These are phyloP conservation scores for Drosophila atroscutellata DNA, from an alignment of 2,888 invertebrate species.

Conservation along the genomic window DNA sequence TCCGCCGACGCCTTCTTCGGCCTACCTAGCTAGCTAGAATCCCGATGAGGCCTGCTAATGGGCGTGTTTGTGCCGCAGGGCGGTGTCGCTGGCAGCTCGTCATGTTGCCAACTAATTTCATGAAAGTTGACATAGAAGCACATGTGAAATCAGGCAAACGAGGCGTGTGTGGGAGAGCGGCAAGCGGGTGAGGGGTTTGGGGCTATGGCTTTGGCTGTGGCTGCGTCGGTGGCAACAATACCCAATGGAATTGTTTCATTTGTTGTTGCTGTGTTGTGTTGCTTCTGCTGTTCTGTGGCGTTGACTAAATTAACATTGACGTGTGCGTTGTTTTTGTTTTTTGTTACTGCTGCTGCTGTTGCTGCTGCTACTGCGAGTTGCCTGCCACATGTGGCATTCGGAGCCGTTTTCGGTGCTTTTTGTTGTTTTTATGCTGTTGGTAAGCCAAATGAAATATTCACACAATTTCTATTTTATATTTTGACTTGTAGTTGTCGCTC, in stretches of 20 bases:
- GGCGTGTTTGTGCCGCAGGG: constrained; percentile 67
- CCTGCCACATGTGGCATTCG: constrained; percentile 66
- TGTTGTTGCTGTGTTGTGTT: constrained; percentile 35
- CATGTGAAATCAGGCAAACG: constrained; percentile 75
- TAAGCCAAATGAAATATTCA: constrained; percentile 74
- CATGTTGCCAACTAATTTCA: constrained; percentile 83
- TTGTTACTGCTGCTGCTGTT: constrained; percentile 22
- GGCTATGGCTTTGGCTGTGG: constrained; percentile 6
- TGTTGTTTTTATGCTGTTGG: constrained; percentile 32
- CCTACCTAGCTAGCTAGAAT: constrained; percentile 9
- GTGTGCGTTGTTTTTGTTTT: constrained; percentile 57
- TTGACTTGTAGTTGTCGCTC: constrained; percentile 69
- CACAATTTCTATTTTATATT: constrained; percentile 76
- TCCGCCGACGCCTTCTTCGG: constrained; percentile 5
- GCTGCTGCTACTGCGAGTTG: constrained; percentile 28
- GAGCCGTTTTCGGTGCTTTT: constrained; percentile 29
- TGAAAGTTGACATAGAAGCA: constrained; percentile 82
- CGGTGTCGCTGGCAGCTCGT: constrained; percentile 74
- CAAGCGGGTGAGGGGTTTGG: background rate
- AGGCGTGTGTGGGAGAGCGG: constrained; percentile 11
- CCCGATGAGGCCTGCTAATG: constrained; percentile 62
- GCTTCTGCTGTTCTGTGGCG: constrained; percentile 52
- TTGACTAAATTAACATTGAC: constrained; percentile 83
- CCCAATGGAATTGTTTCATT: constrained; percentile 78
- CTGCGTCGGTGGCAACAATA: constrained; percentile 58